These are phyloP conservation scores for Aculops lycopersici DNA, from an alignment of 1,140 invertebrate species.

Conservation along the genomic window DNA sequence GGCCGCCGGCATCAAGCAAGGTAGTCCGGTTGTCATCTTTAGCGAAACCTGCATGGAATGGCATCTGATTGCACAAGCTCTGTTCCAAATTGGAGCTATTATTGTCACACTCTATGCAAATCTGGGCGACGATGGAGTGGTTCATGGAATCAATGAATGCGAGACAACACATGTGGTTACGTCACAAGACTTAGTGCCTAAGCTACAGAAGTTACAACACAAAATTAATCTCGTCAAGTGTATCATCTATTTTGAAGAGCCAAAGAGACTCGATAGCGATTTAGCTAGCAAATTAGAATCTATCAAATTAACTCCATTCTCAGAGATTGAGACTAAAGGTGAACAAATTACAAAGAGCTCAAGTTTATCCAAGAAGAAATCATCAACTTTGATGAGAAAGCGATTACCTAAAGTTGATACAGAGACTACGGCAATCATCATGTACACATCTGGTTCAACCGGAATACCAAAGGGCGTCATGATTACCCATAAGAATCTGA, in stretches of 20 bases:
- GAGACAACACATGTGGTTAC: slow-evolving; percentile 29
- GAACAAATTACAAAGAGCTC: not conserved
- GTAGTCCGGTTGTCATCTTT: slow-evolving; percentile 56
- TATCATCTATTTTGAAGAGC: slow-evolving; percentile 7
- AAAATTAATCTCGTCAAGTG: slow-evolving; percentile 1
- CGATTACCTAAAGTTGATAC: slow-evolving; percentile 17
- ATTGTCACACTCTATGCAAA: slow-evolving; percentile 90
- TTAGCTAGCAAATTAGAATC: not conserved
- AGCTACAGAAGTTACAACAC: slow-evolving; percentile 6
- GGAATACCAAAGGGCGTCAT: slow-evolving; percentile 19
- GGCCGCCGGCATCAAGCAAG: slow-evolving; percentile 23
- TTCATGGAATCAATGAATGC: slow-evolving; percentile 80
- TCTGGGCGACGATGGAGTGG: slow-evolving; percentile 72
- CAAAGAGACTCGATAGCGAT: not conserved
- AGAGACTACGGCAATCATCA: slow-evolving; percentile 23
- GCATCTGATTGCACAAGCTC: slow-evolving; percentile 58
- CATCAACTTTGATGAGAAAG: not conserved
- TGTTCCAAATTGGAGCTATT: slow-evolving; percentile 14
- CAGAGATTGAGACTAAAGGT: not conserved
- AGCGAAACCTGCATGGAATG: slow-evolving; percentile 88
- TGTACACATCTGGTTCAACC: slow-evolving; percentile 14
- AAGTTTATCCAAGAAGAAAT: not conserved
- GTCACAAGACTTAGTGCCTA: slow-evolving; percentile 12
- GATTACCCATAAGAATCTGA: slow-evolving; percentile 56
- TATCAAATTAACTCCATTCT: not conserved